Evolutionary conservation across 2,113 vertebrate species (phyloP).

Genomic region (Naja naja): DNA sequence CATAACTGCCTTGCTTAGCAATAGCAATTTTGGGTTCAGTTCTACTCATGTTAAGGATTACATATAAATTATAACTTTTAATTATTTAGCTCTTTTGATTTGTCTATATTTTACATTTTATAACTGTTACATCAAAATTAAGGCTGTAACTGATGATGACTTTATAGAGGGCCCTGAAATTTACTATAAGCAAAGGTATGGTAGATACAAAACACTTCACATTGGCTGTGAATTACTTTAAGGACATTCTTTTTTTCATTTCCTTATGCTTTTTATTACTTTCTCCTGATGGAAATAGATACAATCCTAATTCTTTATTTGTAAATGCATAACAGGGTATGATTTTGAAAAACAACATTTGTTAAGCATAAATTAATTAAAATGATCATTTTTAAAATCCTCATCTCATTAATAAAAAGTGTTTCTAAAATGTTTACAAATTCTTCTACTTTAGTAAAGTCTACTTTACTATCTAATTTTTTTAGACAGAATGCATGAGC

Average conservation of each 20-base stretch:
- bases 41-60: background rate
- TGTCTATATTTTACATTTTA: background rate
- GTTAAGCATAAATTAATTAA: background rate
- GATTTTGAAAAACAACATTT: background rate
- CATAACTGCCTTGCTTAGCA: background rate
- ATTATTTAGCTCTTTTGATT: background rate
- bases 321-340: background rate
- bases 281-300: background rate
- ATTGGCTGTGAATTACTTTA: background rate
- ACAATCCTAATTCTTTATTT: background rate
- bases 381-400: background rate
- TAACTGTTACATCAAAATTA: background rate
- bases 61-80: background rate
- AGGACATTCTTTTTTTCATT: background rate
- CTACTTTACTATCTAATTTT: background rate
- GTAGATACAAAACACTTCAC: background rate
- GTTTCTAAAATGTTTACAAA: background rate
- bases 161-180: background rate
- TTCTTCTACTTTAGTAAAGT: background rate
- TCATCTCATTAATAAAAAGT: background rate
- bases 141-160: background rate
- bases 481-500: background rate
- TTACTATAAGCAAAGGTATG: background rate
- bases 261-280: background rate
- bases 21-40: background rate